These are phyloP conservation scores for Diglossa cyanea DNA, from an alignment of 2,797 vertebrate genomes.

Conservation along the genomic window DNA sequence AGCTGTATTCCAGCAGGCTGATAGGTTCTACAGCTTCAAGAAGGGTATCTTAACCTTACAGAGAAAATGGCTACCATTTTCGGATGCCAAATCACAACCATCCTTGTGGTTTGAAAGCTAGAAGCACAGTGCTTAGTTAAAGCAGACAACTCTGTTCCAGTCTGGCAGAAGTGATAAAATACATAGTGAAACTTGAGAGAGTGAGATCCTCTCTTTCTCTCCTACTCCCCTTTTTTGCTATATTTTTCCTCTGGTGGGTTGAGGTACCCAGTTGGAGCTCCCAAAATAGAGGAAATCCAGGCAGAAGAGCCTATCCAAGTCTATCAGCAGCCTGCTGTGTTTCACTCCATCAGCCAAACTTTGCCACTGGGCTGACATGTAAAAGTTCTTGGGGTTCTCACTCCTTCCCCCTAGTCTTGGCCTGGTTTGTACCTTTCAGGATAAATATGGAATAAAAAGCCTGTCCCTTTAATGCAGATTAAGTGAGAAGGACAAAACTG, in stretches of 20 bases:
- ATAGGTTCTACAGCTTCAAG: background rate
- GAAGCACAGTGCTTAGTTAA: background rate
- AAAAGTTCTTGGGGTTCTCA: slow-evolving; percentile 17
- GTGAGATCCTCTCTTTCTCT: background rate
- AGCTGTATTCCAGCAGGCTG: background rate
- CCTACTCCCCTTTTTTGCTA: slow-evolving; percentile 20
- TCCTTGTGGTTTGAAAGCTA: background rate
- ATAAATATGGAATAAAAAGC: slow-evolving; percentile 16
- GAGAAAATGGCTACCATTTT: slow-evolving; percentile 23
- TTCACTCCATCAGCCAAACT: background rate
- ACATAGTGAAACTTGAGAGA: background rate
- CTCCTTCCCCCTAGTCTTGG: background rate
- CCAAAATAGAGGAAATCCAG: slow-evolving; percentile 44
- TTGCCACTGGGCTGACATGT: slow-evolving; percentile 1
- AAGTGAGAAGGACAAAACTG: slow-evolving; percentile 73
- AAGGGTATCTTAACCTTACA: background rate
- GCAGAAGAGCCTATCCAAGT: slow-evolving; percentile 34
- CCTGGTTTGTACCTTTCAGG: slow-evolving; percentile 34
- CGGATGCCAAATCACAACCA: background rate
- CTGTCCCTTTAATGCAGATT: slow-evolving; percentile 60
- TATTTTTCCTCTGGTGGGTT: slow-evolving; percentile 37
- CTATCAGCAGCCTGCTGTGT: slow-evolving; percentile 9
- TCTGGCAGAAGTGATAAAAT: slow-evolving; percentile 27
- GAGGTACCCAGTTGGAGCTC: slow-evolving; percentile 36
- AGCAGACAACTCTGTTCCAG: slow-evolving; percentile 7